Evolutionary conservation across 2,113 vertebrate species (phyloP).

Genomic region (Mandrillus leucophaeus): DNA sequence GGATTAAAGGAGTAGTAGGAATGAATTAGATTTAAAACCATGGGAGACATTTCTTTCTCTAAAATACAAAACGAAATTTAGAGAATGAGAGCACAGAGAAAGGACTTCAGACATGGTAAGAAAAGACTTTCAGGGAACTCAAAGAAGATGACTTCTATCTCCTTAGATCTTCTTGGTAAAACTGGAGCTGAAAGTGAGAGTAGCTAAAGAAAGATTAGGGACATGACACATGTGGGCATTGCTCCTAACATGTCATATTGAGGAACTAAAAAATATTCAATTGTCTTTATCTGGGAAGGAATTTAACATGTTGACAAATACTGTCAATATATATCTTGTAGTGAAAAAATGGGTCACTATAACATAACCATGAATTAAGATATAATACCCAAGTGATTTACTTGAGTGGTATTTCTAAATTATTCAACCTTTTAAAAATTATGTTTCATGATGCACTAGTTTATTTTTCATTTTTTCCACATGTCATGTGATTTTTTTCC

Average conservation of each 20-base stretch:
- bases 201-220: neutral
- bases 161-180: slow-evolving; percentile 3
- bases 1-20: neutral
- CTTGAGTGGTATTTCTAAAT: slow-evolving; percentile 64
- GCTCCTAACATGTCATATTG: neutral
- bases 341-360: neutral
- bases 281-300: neutral
- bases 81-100: neutral
- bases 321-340: neutral
- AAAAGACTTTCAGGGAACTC: neutral
- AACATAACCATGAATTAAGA: slow-evolving; percentile 59
- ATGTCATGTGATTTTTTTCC: slow-evolving; percentile 53
- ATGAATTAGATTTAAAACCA: neutral
- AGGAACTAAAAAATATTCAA: neutral
- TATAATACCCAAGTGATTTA: slow-evolving; percentile 71
- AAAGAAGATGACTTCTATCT: neutral
- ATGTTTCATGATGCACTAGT: slow-evolving; percentile 61
- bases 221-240: neutral
- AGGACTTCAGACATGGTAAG: neutral
- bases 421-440: slow-evolving; percentile 55
- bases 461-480: slow-evolving; percentile 67
- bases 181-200: neutral
- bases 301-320: slow-evolving; percentile 18
- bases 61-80: neutral
- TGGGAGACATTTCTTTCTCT: neutral